Evolutionary conservation across 1,140 invertebrate species (phyloP).

Genomic region (Pinna nobilis): DNA sequence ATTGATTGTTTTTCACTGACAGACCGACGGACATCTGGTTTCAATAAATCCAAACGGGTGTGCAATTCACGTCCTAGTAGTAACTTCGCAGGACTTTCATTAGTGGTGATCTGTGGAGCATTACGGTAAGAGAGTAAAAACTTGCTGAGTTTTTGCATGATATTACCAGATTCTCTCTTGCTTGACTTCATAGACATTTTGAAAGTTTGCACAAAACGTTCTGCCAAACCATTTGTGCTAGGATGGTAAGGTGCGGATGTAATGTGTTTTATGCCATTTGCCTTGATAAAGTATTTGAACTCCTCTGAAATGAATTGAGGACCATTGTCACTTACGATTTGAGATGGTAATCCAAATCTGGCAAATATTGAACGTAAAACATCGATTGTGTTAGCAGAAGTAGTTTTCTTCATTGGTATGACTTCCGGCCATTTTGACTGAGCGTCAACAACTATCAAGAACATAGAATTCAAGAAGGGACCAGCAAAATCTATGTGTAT

Average conservation of each 20-base stretch:
- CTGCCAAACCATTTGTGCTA: constrained; percentile 42
- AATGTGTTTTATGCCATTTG: constrained; percentile 60
- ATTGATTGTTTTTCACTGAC: background rate
- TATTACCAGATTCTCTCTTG: constrained; percentile 5
- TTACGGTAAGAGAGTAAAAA: constrained; percentile 45
- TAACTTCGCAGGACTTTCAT: constrained; percentile 34
- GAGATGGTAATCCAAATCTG: background rate
- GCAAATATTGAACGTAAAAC: background rate
- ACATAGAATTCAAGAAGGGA: constrained; percentile 46
- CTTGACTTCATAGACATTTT: constrained; percentile 31
- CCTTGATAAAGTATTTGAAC: constrained; percentile 60
- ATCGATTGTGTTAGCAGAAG: constrained; percentile 34
- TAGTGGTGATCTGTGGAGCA: constrained; percentile 35
- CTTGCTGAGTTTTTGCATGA: constrained; percentile 1
- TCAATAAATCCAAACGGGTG: background rate
- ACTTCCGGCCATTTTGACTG: constrained; percentile 77
- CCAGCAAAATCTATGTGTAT: constrained; percentile 56
- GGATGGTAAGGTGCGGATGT: constrained; percentile 19
- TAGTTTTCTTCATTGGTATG: constrained; percentile 32
- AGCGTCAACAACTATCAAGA: constrained; percentile 73
- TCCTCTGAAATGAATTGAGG: constrained; percentile 62
- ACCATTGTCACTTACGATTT: constrained; percentile 69
- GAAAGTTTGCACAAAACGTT: constrained; percentile 44
- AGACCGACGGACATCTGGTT: background rate
- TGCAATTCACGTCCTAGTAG: background rate